Conservation (phyloP, 2,113 vertebrate genomes). For the Puffinus mauretanicus region DNA sequence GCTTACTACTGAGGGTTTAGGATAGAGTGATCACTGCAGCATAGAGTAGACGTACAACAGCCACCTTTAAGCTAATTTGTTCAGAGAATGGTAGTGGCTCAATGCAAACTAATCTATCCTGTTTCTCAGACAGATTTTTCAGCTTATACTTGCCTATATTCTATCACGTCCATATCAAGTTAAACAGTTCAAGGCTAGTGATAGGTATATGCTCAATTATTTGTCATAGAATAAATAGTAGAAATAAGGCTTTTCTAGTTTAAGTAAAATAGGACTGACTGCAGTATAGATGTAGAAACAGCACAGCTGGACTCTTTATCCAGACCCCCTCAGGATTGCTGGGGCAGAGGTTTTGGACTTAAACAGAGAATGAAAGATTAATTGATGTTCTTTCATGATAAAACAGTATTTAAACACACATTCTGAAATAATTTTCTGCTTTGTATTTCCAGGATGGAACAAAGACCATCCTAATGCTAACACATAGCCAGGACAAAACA, state of each 20-base stretch:
- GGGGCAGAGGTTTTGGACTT: not conserved
- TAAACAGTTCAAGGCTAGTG: not conserved
- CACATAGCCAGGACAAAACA: not conserved
- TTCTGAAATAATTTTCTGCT: not conserved
- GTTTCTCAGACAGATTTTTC: not conserved
- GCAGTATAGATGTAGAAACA: not conserved
- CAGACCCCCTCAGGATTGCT: not conserved
- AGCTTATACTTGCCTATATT: not conserved
- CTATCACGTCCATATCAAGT: not conserved
- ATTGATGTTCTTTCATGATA: not conserved
- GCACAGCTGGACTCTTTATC: not conserved
- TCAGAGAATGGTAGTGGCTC: not conserved
- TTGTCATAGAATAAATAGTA: not conserved
- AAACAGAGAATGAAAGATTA: not conserved
- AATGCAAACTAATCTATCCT: not conserved
- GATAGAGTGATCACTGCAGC: not conserved
- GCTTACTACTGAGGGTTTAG: not conserved
- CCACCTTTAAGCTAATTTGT: not conserved
- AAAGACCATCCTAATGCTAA: not conserved
- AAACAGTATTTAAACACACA: not conserved
- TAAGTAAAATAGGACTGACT: not conserved
- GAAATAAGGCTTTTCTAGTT: not conserved
- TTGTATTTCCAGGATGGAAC: not conserved
- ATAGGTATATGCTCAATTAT: not conserved
- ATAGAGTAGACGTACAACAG: not conserved